Conservation (phyloP, 2,797 vertebrate species). For the Neostethus bicornis region DNA sequence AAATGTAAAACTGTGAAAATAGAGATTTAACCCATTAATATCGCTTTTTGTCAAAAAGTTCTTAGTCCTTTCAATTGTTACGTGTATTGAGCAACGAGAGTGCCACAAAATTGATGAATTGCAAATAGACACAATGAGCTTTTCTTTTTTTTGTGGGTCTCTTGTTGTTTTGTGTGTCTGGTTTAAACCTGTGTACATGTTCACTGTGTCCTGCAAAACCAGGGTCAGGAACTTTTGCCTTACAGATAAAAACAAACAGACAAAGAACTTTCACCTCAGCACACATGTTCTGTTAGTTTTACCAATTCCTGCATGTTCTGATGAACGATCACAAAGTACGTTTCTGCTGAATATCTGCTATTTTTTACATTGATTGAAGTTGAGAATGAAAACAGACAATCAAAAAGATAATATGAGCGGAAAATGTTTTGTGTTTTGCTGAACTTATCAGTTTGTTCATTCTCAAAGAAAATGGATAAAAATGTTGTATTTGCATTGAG, state of each 20-base stretch:
- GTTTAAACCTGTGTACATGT: constrained; percentile 19
- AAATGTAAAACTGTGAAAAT: constrained; percentile 59
- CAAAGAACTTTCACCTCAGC: not conserved
- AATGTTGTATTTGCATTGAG: too few species aligned
- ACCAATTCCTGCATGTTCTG: not conserved
- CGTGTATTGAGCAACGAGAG: not conserved
- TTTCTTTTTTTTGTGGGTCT: not conserved
- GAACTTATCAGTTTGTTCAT: not conserved
- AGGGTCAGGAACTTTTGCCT: constrained; percentile 5
- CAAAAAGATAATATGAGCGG: constrained; percentile 20
- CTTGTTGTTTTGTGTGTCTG: not conserved
- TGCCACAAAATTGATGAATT: not conserved
- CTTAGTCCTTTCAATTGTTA: not conserved
- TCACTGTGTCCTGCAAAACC: not conserved
- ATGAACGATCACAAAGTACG: not conserved
- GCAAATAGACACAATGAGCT: not conserved
- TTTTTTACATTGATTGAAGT: not conserved
- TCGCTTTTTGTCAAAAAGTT: constrained; percentile 8
- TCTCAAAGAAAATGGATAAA: constrained; percentile 13
- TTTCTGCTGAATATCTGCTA: not conserved
- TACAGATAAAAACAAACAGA: not conserved
- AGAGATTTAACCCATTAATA: constrained; percentile 11
- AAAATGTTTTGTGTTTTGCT: constrained; percentile 13
- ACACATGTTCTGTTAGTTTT: not conserved
- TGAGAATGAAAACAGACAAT: constrained; percentile 44